Evolutionary conservation across 2,113 vertebrate genomes (phyloP).

Genomic region (Laticauda laticaudata): DNA sequence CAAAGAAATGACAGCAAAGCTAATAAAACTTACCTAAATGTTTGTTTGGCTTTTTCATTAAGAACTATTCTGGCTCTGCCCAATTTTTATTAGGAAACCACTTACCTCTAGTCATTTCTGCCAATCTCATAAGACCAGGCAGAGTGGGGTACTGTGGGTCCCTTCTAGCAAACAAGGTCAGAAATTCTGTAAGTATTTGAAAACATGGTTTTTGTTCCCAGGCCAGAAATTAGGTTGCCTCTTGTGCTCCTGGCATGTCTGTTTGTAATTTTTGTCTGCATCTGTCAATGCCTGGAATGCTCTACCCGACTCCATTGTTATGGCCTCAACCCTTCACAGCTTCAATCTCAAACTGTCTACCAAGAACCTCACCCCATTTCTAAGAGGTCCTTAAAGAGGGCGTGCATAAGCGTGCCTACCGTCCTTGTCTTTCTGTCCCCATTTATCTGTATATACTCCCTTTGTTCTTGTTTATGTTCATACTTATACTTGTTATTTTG

Average conservation of each 20-base stretch:
- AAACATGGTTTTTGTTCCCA: neutral
- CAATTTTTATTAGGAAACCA: neutral
- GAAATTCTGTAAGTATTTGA: neutral
- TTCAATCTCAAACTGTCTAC: no score
- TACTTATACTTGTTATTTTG: no score
- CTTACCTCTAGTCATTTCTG: neutral
- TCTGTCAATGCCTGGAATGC: no score
- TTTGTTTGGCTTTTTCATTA: neutral
- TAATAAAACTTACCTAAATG: neutral
- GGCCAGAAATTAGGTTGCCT: neutral
- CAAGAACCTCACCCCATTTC: no score
- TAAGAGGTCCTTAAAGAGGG: no score
- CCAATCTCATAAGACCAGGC: neutral
- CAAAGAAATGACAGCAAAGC: neutral
- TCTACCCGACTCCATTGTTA: no score
- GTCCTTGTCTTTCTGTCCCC: no score
- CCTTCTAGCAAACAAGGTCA: neutral
- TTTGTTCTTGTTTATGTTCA: no score
- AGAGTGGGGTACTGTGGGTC: neutral
- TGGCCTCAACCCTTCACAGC: no score
- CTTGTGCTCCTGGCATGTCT: neutral
- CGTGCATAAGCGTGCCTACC: no score
- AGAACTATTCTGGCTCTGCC: neutral
- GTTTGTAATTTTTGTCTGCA: neutral
- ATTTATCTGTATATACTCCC: no score